A percentile compares a stretch with the other conserved stretches of the same genome.
Evolutionary conservation across 2,797 vertebrate species (phyloP).

Genomic region (Falco concolor): DNA sequence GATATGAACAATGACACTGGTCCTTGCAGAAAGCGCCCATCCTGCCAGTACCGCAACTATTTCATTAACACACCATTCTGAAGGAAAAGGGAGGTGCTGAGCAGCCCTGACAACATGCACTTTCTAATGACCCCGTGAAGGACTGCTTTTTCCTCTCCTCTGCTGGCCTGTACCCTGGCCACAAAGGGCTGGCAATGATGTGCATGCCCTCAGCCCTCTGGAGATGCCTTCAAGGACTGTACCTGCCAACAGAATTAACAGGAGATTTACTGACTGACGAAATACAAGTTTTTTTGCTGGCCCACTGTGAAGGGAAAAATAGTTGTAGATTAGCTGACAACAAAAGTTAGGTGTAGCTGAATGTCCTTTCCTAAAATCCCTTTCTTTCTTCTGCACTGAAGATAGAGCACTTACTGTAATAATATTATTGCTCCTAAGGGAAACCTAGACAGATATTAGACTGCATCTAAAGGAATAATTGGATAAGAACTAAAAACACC

Average conservation of each 20-base stretch:
- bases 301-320: not conserved
- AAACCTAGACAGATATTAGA: not conserved
- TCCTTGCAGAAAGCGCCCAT: not conserved
- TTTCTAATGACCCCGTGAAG: not conserved
- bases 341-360: not conserved
- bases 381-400: not conserved
- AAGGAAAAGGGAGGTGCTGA: not conserved
- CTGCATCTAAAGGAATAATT: constrained; percentile 1
- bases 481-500: not conserved
- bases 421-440: not conserved
- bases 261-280: not conserved
- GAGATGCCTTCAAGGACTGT: not conserved
- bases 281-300: not conserved
- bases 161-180: not conserved
- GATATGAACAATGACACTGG: not conserved
- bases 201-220: not conserved
- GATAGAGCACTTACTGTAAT: not conserved
- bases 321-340: not conserved
- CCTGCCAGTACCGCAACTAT: not conserved
- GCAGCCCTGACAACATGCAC: fast-evolving
- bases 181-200: not conserved
- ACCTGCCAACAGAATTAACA: not conserved
- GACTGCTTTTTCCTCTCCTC: not conserved
- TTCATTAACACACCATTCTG: not conserved
- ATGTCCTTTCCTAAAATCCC: not conserved